Evolutionary conservation across 2,888 invertebrate genomes (phyloP).

Genomic region (Cylloceria caligata): DNA sequence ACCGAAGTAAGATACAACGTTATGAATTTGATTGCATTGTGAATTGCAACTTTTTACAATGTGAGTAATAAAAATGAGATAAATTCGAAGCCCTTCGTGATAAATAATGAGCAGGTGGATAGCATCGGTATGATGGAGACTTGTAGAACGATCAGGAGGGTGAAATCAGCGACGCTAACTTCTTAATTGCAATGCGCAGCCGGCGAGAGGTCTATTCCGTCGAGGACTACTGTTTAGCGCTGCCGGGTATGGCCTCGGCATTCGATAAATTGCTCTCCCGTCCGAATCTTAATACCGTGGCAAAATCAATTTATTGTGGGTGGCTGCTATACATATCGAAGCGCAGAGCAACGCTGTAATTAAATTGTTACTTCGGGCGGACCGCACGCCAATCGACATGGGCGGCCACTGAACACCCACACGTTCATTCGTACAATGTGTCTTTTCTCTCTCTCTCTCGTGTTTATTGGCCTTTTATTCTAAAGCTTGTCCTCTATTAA

Average conservation of each 20-base stretch:
- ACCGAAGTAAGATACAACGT: too few relatives aligned
- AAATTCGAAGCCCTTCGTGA: constrained; percentile 17
- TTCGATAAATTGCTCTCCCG: constrained; percentile 70
- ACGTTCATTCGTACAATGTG: constrained; percentile 31
- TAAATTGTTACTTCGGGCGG: constrained; percentile 84
- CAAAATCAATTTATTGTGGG: constrained; percentile 85
- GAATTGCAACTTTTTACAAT: background rate
- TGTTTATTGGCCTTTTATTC: constrained; percentile 79
- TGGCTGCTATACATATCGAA: constrained; percentile 83
- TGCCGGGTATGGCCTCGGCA: constrained; percentile 75
- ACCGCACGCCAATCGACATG: constrained; percentile 83
- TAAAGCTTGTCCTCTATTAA: constrained; percentile 79
- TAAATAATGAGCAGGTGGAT: constrained; percentile 50
- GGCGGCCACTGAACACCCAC: constrained; percentile 79
- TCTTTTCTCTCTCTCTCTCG: constrained; percentile 49
- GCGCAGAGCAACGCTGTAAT: constrained; percentile 79
- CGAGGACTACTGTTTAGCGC: constrained; percentile 82
- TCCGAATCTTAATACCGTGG: constrained; percentile 83
- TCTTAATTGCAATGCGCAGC: constrained; percentile 70
- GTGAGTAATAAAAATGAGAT: constrained; percentile 6
- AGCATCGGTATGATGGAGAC: constrained; percentile 4
- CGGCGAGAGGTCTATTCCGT: constrained; percentile 62
- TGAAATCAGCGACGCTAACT: constrained; percentile 67
- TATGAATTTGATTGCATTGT: background rate
- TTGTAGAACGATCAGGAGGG: constrained; percentile 27